phyloP scores from a whole-genome alignment of 2,797 vertebrate species.

The Taeniopygia guttata region DNA sequence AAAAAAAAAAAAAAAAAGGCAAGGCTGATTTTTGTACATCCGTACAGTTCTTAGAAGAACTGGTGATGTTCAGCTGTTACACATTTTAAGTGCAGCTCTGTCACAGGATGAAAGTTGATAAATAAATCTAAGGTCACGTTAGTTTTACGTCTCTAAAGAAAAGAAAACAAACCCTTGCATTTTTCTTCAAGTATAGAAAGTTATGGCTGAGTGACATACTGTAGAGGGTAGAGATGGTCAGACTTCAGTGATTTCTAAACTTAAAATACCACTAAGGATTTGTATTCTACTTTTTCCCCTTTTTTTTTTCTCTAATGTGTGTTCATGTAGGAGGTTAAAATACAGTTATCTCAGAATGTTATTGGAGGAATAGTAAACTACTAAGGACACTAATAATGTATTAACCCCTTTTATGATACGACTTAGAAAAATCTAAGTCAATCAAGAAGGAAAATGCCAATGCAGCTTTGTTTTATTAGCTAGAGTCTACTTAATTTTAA shows the following conservation, averaged over 20 bases:
- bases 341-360: background rate
- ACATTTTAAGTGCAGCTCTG: background rate
- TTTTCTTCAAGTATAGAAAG: background rate
- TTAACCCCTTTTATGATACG: background rate
- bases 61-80: background rate
- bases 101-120: background rate
- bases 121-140: background rate
- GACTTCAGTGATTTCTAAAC: background rate
- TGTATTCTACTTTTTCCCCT: background rate
- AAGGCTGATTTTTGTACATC: background rate
- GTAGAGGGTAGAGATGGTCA: background rate
- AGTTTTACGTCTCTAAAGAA: background rate
- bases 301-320: background rate
- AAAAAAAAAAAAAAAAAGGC: background rate
- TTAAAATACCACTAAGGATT: background rate
- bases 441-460: background rate
- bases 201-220: background rate
- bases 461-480: background rate
- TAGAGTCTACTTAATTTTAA: background rate
- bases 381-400: background rate
- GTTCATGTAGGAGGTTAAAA: background rate
- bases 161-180: background rate
- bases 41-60: background rate
- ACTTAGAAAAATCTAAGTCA: background rate
- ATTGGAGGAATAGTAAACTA: background rate